Conservation (phyloP, 2,113 vertebrate species). For the Etia nguti region DNA sequence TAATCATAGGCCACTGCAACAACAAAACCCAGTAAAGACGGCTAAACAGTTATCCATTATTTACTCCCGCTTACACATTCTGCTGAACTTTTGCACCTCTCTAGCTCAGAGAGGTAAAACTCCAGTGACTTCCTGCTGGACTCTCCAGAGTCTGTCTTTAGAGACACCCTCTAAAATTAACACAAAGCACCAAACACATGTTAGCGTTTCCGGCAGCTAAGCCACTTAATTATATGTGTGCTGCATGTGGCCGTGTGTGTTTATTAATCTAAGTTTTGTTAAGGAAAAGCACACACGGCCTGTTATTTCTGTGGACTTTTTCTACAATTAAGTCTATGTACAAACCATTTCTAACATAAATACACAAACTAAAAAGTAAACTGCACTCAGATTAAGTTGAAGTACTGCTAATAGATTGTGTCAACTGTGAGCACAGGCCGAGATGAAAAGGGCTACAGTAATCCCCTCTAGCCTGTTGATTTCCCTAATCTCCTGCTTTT, state of each 20-base stretch:
- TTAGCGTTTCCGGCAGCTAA: neutral
- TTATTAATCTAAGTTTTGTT: neutral
- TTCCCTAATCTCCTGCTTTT: conserved; percentile 72
- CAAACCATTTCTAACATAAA: conserved; percentile 46
- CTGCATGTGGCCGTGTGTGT: neutral
- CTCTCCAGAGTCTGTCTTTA: neutral
- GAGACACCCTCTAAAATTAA: neutral
- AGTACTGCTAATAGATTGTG: conserved; percentile 66
- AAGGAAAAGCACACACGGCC: neutral
- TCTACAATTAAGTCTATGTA: conserved; percentile 42
- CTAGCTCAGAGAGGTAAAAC: neutral
- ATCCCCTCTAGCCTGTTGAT: conserved; percentile 66
- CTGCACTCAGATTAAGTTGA: conserved; percentile 64
- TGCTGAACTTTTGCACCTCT: neutral
- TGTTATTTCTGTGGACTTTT: conserved; percentile 40
- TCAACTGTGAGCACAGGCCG: conserved; percentile 56
- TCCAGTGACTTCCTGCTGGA: conserved; percentile 2
- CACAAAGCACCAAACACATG: conserved; percentile 18
- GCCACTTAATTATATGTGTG: neutral
- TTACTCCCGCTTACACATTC: neutral
- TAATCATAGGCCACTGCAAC: neutral
- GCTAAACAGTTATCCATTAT: neutral
- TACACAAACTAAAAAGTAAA: conserved; percentile 60
- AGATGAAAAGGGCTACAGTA: conserved; percentile 69
- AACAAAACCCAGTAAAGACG: neutral